Percentiles rank a stretch among this genome's conserved stretches.
Evolutionary conservation across 2,888 invertebrate genomes (phyloP).

Genomic region (Stegophylla sp.): DNA sequence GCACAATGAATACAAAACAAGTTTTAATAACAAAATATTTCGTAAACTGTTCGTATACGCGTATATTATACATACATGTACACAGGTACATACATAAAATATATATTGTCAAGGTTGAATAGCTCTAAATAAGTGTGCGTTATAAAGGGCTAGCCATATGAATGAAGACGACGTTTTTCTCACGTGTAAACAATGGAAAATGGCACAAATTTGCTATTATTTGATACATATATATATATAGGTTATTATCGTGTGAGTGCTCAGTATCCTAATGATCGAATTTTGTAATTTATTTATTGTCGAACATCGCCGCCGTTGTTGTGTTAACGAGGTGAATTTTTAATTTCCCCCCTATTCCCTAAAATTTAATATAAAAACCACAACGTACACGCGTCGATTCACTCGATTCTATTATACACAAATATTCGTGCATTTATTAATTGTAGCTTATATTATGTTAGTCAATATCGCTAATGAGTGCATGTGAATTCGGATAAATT

Average conservation of each 20-base stretch:
- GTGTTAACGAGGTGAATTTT: constrained; percentile 11
- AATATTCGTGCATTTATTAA: too few species aligned
- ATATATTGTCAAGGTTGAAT: constrained; percentile 38
- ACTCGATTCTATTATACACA: too few species aligned
- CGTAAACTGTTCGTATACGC: constrained; percentile 2
- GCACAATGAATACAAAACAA: constrained; percentile 29
- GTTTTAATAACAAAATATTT: constrained; percentile 40
- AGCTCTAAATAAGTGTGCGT: too few species aligned
- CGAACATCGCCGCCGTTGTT: not conserved
- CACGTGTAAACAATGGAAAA: constrained; percentile 39
- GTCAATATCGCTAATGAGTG: too few species aligned
- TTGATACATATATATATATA: not conserved
- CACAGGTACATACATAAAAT: not conserved
- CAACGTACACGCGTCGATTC: too few species aligned
- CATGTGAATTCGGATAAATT: too few species aligned
- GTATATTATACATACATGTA: not conserved
- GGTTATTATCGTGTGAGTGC: not conserved
- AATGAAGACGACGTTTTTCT: constrained; percentile 41
- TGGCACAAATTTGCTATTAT: constrained; percentile 8
- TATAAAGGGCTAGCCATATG: constrained; percentile 2
- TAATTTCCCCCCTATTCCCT: too few species aligned
- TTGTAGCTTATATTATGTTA: too few species aligned
- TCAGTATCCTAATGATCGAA: not conserved
- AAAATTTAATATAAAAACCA: too few species aligned
- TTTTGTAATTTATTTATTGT: constrained; percentile 5